Evolutionary conservation across 2,113 vertebrate genomes (phyloP).

Genomic region (Tonatia bakeri): DNA sequence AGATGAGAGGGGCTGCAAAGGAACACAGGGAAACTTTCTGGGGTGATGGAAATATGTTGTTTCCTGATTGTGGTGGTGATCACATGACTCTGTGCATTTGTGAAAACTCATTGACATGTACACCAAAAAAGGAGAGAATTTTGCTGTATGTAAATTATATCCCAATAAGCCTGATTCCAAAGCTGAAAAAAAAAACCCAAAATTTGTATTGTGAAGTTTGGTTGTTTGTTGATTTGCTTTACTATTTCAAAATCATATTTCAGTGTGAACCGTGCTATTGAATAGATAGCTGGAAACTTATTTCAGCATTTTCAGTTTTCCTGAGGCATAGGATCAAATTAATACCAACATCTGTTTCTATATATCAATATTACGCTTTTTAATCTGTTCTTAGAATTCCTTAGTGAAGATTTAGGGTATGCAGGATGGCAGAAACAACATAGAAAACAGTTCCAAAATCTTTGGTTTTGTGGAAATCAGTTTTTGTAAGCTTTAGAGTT

Average conservation of each 20-base stretch:
- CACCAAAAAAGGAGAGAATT: background rate
- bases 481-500: background rate
- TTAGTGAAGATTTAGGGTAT: background rate
- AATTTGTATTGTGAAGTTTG: background rate
- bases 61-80: background rate
- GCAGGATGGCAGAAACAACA: background rate
- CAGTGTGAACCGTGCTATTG: background rate
- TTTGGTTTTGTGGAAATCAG: slow-evolving; percentile 15
- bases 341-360: background rate
- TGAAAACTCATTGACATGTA: background rate
- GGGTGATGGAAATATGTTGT: background rate
- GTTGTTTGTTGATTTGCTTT: background rate
- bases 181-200: background rate
- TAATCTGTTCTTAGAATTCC: background rate
- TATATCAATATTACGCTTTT: background rate
- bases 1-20: background rate
- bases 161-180: background rate
- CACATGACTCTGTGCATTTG: background rate
- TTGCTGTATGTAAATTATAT: background rate
- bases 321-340: background rate
- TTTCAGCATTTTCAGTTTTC: background rate
- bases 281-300: background rate
- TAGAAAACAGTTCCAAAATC: background rate
- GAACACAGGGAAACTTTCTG: background rate
- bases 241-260: background rate